A percentile compares a stretch with the other conserved stretches of the same genome.
phyloP scores from a whole-genome alignment of 2,888 invertebrate genomes.

The Drepana falcataria region DNA sequence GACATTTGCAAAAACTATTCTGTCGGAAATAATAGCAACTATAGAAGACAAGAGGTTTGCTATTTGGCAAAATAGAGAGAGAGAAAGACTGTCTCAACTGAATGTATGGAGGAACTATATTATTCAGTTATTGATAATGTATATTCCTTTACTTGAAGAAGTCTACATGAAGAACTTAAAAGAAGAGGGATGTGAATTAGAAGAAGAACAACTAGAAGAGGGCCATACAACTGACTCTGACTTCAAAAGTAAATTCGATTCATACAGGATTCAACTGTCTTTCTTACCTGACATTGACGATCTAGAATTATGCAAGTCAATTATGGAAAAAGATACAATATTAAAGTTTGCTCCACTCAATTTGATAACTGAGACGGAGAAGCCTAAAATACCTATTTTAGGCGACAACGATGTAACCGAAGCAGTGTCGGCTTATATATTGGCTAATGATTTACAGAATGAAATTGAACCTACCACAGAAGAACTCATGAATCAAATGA shows the following conservation, averaged over 20 bases:
- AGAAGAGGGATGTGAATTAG: conserved; percentile 6
- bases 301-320: conserved; percentile 33
- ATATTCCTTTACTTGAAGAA: conserved; percentile 34
- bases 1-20: conserved; percentile 43
- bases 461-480: conserved; percentile 58
- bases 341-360: conserved; percentile 55
- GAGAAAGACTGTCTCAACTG: conserved; percentile 45
- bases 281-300: conserved; percentile 51
- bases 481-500: conserved; percentile 62
- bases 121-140: conserved; percentile 28
- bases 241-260: conserved; percentile 22
- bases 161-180: conserved; percentile 3
- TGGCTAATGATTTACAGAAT: conserved; percentile 56
- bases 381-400: conserved; percentile 55
- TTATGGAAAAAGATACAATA: conserved; percentile 30
- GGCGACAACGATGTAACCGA: conserved; percentile 67
- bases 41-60: conserved; percentile 53
- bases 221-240: conserved; percentile 5
- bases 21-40: conserved; percentile 59
- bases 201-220: conserved; percentile 10
- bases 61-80: conserved; percentile 58
- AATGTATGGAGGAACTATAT: conserved; percentile 50
- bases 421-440: conserved; percentile 52
- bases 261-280: conserved; percentile 24
- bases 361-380: conserved; percentile 30